These are phyloP conservation scores for Temnothorax curvispinosus DNA, from an alignment of 1,140 invertebrate species.

Conservation along the genomic window DNA sequence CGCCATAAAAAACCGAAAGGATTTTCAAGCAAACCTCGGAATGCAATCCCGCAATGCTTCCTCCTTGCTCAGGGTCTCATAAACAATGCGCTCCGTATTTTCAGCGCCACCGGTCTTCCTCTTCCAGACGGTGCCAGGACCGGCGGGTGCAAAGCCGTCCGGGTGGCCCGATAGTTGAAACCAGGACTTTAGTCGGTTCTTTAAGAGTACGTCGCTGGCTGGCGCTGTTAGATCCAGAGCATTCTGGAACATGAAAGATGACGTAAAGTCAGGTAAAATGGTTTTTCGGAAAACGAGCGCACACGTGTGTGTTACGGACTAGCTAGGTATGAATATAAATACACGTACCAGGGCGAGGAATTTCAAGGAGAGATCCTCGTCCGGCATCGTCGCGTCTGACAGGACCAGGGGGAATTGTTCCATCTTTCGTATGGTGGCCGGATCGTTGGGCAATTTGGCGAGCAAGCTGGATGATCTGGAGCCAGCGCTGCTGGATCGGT, in stretches of 20 bases:
- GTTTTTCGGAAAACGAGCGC: not conserved
- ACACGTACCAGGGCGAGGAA: slow-evolving; percentile 80
- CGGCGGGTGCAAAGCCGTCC: slow-evolving; percentile 96
- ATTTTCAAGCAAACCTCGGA: slow-evolving; percentile 86
- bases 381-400: slow-evolving; percentile 79
- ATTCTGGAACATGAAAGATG: slow-evolving; percentile 89
- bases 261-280: not conserved
- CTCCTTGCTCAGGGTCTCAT: slow-evolving; percentile 93
- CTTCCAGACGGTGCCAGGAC: slow-evolving; percentile 97
- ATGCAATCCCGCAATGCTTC: slow-evolving; percentile 91
- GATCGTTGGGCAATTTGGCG: slow-evolving; percentile 65
- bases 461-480: slow-evolving; percentile 59
- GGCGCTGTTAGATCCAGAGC: slow-evolving; percentile 96
- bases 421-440: slow-evolving; percentile 72
- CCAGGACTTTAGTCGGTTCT: slow-evolving; percentile 92
- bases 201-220: slow-evolving; percentile 94
- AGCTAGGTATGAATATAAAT: not conserved
- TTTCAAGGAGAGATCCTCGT: slow-evolving; percentile 81
- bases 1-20: not conserved
- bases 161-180: slow-evolving; percentile 97
- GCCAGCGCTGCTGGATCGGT: slow-evolving; percentile 56
- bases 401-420: slow-evolving; percentile 80
- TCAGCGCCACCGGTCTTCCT: slow-evolving; percentile 90
- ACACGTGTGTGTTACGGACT: not conserved
- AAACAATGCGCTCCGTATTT: slow-evolving; percentile 92